Percentiles rank a stretch among this genome's conserved stretches.
These are phyloP conservation scores for Pectinophora gossypiella DNA, from an alignment of 1,140 invertebrate genomes.

Conservation along the genomic window DNA sequence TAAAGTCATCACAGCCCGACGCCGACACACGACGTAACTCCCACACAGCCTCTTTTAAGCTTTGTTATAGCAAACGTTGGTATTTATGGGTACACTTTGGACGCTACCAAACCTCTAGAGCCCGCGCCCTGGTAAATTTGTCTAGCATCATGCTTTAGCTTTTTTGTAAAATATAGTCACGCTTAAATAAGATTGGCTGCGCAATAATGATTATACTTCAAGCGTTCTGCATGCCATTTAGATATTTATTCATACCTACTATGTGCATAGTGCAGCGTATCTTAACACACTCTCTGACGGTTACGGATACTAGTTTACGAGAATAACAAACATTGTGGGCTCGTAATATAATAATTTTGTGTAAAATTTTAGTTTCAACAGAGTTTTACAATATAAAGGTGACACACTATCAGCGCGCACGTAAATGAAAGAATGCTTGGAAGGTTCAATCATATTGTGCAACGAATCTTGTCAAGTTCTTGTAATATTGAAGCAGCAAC, in stretches of 20 bases:
- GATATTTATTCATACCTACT: conserved; percentile 73
- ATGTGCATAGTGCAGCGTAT: conserved; percentile 70
- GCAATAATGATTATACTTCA: conserved; percentile 77
- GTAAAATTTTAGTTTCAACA: conserved; percentile 22
- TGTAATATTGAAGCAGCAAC: conserved; percentile 74
- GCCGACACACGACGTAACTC: conserved; percentile 55
- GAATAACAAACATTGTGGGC: conserved; percentile 33
- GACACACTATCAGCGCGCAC: conserved; percentile 65
- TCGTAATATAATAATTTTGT: conserved; percentile 28
- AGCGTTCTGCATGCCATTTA: conserved; percentile 79
- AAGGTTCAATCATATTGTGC: conserved; percentile 74
- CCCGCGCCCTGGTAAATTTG: conserved; percentile 71
- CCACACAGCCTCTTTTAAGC: conserved; percentile 66
- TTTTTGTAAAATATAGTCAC: conserved; percentile 75
- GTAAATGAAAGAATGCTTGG: conserved; percentile 69
- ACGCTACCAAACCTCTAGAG: conserved; percentile 70
- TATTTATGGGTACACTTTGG: conserved; percentile 73
- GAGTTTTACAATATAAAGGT: conserved; percentile 62
- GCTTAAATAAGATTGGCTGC: conserved; percentile 75
- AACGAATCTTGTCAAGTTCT: conserved; percentile 74
- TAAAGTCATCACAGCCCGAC: conserved; percentile 51
- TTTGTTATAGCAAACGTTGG: conserved; percentile 70
- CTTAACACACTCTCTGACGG: conserved; percentile 66
- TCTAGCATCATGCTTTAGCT: conserved; percentile 75
- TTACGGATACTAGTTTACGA: conserved; percentile 51